A percentile compares a stretch with the other conserved stretches of the same genome.
phyloP scores from a whole-genome alignment of 2,888 invertebrate species.

The Abrostola triplasia region DNA sequence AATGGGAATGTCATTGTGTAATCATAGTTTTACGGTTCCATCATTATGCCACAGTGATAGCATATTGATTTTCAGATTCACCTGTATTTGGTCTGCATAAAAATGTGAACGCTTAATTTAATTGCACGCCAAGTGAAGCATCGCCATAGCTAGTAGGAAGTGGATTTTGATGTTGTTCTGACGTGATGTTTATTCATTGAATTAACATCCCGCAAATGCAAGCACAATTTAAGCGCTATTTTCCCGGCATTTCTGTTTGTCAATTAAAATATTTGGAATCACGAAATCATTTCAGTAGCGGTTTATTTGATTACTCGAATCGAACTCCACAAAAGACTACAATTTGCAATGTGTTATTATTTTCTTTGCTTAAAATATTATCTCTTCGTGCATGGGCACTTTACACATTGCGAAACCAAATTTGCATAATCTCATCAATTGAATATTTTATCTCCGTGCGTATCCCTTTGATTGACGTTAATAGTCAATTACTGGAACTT shows the following conservation, averaged over 20 bases:
- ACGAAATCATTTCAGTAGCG: conserved; percentile 83
- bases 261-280: conserved; percentile 87
- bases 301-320: conserved; percentile 79
- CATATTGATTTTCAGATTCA: conserved; percentile 28
- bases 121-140: conserved; percentile 52
- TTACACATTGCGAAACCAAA: background rate
- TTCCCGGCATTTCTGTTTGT: conserved; percentile 84
- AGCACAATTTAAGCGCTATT: conserved; percentile 84
- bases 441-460: no score
- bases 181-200: conserved; percentile 82
- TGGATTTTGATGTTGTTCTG: conserved; percentile 73
- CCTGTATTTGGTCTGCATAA: conserved; percentile 38
- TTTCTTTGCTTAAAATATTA: conserved; percentile 40
- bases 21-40: conserved; percentile 31
- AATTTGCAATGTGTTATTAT: conserved; percentile 66
- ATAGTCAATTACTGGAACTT: no score
- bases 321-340: conserved; percentile 69
- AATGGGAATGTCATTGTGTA: conserved; percentile 43
- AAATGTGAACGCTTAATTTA: conserved; percentile 43
- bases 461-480: no score
- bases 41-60: conserved; percentile 25
- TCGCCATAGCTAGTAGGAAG: conserved; percentile 63
- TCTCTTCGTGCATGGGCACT: background rate
- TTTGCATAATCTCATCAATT: background rate
- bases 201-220: conserved; percentile 83